Percentiles rank a stretch among this genome's conserved stretches.
phyloP scores from a whole-genome alignment of 1,140 invertebrate species.

The Drosophila tristis region DNA sequence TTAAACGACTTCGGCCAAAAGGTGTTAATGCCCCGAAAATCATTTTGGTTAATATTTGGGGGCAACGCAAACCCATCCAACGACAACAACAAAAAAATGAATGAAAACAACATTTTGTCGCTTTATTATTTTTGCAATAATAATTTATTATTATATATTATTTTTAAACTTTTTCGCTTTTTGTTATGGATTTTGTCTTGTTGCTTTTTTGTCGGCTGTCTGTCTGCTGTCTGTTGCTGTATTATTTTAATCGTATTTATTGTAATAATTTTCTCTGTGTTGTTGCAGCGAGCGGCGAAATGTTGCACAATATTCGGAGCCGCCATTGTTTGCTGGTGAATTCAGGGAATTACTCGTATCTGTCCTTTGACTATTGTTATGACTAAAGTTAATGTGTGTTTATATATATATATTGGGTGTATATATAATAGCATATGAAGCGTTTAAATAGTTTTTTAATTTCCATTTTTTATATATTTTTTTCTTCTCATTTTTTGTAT shows the following conservation, averaged over 20 bases:
- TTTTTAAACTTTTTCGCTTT: conserved; percentile 77
- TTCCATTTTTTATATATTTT: conserved; percentile 64
- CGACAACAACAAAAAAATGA: conserved; percentile 7
- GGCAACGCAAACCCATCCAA: background rate
- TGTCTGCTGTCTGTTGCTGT: conserved; percentile 36
- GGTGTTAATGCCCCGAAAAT: conserved; percentile 16
- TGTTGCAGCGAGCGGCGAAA: conserved; percentile 60
- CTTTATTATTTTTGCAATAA: conserved; percentile 72
- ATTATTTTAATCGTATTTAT: conserved; percentile 73
- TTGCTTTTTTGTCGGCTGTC: conserved; percentile 32
- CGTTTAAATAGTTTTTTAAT: conserved; percentile 71
- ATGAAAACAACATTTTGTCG: conserved; percentile 36
- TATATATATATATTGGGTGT: conserved; percentile 58
- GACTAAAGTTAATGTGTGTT: conserved; percentile 74
- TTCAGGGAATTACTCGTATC: conserved; percentile 28
- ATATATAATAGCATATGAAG: conserved; percentile 76
- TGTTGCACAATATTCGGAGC: conserved; percentile 60
- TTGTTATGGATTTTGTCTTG: conserved; percentile 47
- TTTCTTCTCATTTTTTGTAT: conserved; percentile 36
- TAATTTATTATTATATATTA: conserved; percentile 80
- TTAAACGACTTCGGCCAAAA: background rate
- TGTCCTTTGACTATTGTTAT: conserved; percentile 76
- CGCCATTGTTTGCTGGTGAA: conserved; percentile 41
- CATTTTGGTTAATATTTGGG: background rate
- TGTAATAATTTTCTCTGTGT: conserved; percentile 60